These are phyloP conservation scores for Drosophila suzukii DNA, from an alignment of 1,140 invertebrate species.

Conservation along the genomic window DNA sequence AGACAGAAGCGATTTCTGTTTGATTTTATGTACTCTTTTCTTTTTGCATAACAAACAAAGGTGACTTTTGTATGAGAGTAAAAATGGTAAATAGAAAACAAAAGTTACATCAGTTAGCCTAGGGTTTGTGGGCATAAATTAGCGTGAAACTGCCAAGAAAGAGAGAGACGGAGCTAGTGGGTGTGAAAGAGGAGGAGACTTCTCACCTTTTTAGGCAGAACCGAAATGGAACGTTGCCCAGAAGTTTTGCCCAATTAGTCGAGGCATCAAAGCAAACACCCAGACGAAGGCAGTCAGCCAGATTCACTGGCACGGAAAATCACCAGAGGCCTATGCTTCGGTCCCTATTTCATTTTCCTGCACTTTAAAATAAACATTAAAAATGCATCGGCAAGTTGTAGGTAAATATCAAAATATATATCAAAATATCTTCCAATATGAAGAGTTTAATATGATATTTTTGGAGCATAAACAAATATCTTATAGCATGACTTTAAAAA, in stretches of 20 bases:
- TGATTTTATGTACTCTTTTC: constrained; percentile 43
- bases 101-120: constrained; percentile 74
- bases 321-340: constrained; percentile 33
- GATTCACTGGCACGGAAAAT: constrained; percentile 77
- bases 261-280: constrained; percentile 40
- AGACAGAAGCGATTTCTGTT: constrained; percentile 47
- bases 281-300: constrained; percentile 34
- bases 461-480: no score
- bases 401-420: not conserved
- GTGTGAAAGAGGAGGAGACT: constrained; percentile 24
- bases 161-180: constrained; percentile 5
- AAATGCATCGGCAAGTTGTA: no score
- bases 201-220: constrained; percentile 43
- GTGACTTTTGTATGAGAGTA: constrained; percentile 57
- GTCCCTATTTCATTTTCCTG: constrained; percentile 2
- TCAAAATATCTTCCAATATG: no score
- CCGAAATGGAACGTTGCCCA: constrained; percentile 41
- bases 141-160: constrained; percentile 42
- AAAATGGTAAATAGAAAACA: constrained; percentile 69
- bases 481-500: no score
- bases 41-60: constrained; percentile 76
- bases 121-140: constrained; percentile 63
- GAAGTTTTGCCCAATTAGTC: constrained; percentile 73
- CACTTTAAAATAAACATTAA: not conserved
- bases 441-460: no score